phyloP scores from a whole-genome alignment of 2,113 vertebrate genomes.

The Hiodon tergisus region DNA sequence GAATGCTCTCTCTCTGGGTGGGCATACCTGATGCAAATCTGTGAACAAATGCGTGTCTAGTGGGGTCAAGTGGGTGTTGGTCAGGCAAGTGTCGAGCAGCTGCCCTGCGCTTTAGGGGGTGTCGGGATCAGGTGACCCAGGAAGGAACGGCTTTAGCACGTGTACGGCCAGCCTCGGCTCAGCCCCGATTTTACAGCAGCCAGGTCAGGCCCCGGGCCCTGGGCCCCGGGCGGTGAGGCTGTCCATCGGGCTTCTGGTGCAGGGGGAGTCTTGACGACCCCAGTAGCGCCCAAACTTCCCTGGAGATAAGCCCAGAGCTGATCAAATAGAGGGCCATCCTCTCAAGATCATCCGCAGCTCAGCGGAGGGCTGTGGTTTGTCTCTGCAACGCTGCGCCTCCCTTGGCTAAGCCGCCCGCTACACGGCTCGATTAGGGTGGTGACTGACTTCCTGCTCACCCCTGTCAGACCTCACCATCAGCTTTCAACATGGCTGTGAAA shows the following conservation, averaged over 20 bases:
- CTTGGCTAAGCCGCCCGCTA: background rate
- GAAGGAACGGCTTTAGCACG: conserved; percentile 54
- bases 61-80: conserved; percentile 56
- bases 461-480: background rate
- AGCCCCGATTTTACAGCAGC: conserved; percentile 37
- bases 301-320: background rate
- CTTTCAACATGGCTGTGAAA: conserved; percentile 4
- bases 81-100: conserved; percentile 56
- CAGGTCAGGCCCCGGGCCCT: conserved; percentile 27
- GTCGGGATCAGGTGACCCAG: conserved; percentile 52
- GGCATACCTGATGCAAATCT: conserved; percentile 39
- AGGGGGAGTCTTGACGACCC: conserved; percentile 38
- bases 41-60: conserved; percentile 48
- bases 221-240: conserved; percentile 20
- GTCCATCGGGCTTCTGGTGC: conserved; percentile 35
- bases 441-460: background rate
- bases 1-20: background rate
- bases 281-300: conserved; percentile 38
- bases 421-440: background rate
- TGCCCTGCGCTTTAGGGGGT: conserved; percentile 37
- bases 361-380: background rate
- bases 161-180: conserved; percentile 36
- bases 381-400: no score
- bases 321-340: background rate
- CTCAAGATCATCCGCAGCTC: conserved; percentile 1